These are phyloP conservation scores for Gymnobelideus leadbeateri DNA, from an alignment of 2,113 vertebrate genomes.

Conservation along the genomic window DNA sequence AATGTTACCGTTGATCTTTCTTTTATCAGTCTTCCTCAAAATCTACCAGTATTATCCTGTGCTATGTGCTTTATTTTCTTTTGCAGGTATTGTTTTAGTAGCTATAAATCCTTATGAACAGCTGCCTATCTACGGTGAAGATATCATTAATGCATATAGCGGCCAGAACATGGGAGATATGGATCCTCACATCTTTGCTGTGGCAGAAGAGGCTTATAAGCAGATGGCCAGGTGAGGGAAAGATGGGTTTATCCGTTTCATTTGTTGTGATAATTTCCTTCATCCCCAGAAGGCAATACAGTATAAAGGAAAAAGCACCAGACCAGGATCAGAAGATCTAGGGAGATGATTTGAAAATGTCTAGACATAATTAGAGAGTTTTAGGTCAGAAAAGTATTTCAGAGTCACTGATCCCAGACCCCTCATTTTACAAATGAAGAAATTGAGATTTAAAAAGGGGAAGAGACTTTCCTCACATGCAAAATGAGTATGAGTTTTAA, in stretches of 20 bases:
- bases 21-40: not conserved
- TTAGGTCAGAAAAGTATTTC: not conserved
- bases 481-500: not conserved
- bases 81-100: constrained; percentile 95
- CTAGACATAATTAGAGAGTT: not conserved
- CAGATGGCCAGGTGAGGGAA: constrained; percentile 98
- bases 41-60: not conserved
- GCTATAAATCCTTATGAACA: constrained; percentile 99
- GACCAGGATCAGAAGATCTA: not conserved
- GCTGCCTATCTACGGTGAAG: constrained; percentile 96
- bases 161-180: constrained; percentile 99
- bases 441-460: not conserved
- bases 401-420: not conserved
- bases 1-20: not conserved
- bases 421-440: not conserved
- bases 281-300: constrained; percentile 34
- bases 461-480: not conserved
- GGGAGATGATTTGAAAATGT: not conserved
- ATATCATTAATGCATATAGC: constrained; percentile 99
- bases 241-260: not conserved
- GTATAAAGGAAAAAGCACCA: not conserved
- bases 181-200: constrained; percentile 99
- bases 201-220: constrained; percentile 98
- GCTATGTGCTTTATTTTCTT: constrained; percentile 42
- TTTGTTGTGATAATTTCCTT: constrained; percentile 21